These are phyloP conservation scores for Erebia epiphron DNA, from an alignment of 2,888 invertebrate species.

Conservation along the genomic window DNA sequence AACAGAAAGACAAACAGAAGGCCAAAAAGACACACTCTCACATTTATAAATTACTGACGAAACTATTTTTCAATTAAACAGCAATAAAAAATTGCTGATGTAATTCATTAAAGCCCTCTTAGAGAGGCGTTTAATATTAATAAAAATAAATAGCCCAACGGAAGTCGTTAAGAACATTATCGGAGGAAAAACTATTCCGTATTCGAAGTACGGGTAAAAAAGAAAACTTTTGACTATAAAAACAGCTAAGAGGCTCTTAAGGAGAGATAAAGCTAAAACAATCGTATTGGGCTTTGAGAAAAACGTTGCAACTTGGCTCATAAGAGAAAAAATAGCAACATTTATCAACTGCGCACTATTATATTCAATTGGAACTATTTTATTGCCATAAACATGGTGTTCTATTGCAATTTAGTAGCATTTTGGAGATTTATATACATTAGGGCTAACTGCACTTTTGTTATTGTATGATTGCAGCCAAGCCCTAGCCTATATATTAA, in stretches of 20 bases:
- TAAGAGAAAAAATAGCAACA: conserved; percentile 57
- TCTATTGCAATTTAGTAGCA: conserved; percentile 11
- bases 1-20: too few species aligned
- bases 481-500: too few species aligned
- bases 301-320: conserved; percentile 55
- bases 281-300: conserved; percentile 58
- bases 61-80: background rate
- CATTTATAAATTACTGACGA: background rate
- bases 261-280: conserved; percentile 57
- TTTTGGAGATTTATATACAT: background rate
- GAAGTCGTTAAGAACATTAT: conserved; percentile 44
- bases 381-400: conserved; percentile 14
- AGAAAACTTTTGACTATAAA: conserved; percentile 66
- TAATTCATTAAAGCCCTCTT: conserved; percentile 28
- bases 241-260: conserved; percentile 63
- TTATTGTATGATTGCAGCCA: too few species aligned
- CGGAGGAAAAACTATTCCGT: conserved; percentile 54
- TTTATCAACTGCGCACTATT: conserved; percentile 48
- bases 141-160: conserved; percentile 37
- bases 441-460: background rate
- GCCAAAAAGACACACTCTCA: too few species aligned
- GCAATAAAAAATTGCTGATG: conserved; percentile 10
- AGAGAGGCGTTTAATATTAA: conserved; percentile 29
- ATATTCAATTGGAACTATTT: conserved; percentile 27
- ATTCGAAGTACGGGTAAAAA: conserved; percentile 54